A percentile compares a stretch with the other conserved stretches of the same genome.
These are phyloP conservation scores for Rhadina sibilatrix DNA, from an alignment of 2,113 vertebrate species.

Conservation along the genomic window DNA sequence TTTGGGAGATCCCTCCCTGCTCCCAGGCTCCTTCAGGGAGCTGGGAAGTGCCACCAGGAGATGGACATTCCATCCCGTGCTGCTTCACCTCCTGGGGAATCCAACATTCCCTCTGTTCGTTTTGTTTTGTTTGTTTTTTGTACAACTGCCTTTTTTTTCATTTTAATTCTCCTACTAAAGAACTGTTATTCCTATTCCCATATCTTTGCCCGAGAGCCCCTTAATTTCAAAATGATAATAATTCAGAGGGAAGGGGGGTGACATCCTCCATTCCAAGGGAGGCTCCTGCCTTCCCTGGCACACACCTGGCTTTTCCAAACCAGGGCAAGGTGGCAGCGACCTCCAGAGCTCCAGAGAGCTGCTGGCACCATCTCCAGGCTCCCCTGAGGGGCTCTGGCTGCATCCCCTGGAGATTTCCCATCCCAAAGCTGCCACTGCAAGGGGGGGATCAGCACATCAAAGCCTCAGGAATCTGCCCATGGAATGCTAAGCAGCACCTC, in stretches of 20 bases:
- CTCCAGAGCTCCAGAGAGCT: neutral
- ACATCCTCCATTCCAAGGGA: neutral
- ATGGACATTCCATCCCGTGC: neutral
- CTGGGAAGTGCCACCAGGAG: neutral
- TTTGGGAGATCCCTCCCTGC: neutral
- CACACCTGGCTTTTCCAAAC: neutral
- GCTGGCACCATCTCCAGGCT: fast-evolving
- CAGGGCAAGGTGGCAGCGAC: neutral
- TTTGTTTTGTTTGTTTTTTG: too few species aligned
- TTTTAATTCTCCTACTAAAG: neutral
- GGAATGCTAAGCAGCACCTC: neutral
- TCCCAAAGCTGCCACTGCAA: neutral
- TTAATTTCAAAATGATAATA: neutral
- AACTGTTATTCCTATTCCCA: neutral
- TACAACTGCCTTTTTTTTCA: neutral
- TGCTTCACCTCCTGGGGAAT: neutral
- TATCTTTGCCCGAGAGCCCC: neutral
- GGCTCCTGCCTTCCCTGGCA: neutral
- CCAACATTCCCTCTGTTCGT: too few species aligned
- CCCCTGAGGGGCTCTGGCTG: neutral
- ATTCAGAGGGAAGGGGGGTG: neutral
- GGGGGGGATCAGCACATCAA: neutral
- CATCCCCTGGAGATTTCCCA: neutral
- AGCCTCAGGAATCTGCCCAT: neutral
- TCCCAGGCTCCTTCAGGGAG: neutral